Evolutionary conservation across 2,888 invertebrate species (phyloP).

Genomic region (Lasioglossum villosulum): DNA sequence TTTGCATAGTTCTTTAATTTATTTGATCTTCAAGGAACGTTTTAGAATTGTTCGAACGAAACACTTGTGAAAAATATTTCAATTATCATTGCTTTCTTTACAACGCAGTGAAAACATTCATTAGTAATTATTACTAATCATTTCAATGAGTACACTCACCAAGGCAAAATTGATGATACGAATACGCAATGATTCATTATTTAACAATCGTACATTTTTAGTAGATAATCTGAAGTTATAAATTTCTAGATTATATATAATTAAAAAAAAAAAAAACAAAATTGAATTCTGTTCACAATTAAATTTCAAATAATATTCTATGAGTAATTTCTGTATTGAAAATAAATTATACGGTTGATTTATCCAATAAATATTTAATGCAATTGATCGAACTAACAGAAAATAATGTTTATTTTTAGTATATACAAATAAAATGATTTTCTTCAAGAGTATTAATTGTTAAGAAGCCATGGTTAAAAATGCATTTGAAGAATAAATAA

Average conservation of each 20-base stretch:
- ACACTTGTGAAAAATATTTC: conserved; percentile 44
- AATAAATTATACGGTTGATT: not conserved
- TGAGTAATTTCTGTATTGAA: not conserved
- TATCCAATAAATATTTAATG: not conserved
- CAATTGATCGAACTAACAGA: not conserved
- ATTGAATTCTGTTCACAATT: conserved; percentile 5
- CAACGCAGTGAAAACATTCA: conserved; percentile 44
- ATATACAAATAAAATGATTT: not conserved
- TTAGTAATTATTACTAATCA: conserved; percentile 48
- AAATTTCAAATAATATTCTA: too few species aligned
- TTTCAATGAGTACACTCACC: conserved; percentile 37
- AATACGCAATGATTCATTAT: not conserved
- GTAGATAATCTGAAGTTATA: not conserved
- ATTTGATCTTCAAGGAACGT: not conserved
- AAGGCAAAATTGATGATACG: conserved; percentile 17
- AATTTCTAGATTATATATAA: not conserved
- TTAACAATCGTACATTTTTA: not conserved
- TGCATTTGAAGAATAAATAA: not conserved
- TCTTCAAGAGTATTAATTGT: not conserved
- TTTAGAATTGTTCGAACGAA: not conserved
- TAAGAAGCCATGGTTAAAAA: not conserved
- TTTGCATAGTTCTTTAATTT: not conserved
- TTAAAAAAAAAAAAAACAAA: not conserved
- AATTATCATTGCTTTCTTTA: conserved; percentile 51
- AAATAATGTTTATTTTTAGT: not conserved